Conservation (phyloP, 2,113 vertebrate genomes). For the Microtus montanus region DNA sequence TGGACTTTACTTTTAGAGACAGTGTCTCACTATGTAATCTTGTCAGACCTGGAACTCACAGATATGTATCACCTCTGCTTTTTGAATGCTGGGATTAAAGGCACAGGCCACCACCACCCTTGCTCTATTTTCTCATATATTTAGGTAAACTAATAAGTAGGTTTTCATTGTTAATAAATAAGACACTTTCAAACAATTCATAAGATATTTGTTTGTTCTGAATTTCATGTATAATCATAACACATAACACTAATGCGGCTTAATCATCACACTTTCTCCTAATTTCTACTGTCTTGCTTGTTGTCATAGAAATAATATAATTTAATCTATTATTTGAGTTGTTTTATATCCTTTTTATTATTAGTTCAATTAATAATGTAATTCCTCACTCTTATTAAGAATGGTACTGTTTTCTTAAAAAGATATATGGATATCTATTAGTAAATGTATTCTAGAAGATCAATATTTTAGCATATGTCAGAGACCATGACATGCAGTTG, state of each 20-base stretch:
- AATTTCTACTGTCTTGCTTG: not conserved
- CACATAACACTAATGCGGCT: not conserved
- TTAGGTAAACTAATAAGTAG: not conserved
- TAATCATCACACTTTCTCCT: not conserved
- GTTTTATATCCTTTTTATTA: not conserved
- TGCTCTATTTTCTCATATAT: not conserved
- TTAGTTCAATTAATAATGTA: not conserved
- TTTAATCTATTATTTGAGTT: not conserved
- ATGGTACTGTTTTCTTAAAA: not conserved
- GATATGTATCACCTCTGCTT: not conserved
- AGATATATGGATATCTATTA: not conserved
- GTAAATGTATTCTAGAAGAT: not conserved
- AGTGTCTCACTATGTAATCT: not conserved
- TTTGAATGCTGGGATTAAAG: not conserved
- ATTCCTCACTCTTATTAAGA: not conserved
- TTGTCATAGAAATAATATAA: not conserved
- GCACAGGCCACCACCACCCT: too few relatives aligned
- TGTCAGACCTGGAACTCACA: not conserved
- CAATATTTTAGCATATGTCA: not conserved
- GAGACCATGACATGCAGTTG: not conserved
- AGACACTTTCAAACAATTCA: not conserved
- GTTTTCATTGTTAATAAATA: not conserved
- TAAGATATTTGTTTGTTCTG: not conserved
- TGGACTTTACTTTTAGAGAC: not conserved
- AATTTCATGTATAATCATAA: not conserved